These are phyloP conservation scores for Falco berigora DNA, from an alignment of 2,797 vertebrate species.

Conservation along the genomic window DNA sequence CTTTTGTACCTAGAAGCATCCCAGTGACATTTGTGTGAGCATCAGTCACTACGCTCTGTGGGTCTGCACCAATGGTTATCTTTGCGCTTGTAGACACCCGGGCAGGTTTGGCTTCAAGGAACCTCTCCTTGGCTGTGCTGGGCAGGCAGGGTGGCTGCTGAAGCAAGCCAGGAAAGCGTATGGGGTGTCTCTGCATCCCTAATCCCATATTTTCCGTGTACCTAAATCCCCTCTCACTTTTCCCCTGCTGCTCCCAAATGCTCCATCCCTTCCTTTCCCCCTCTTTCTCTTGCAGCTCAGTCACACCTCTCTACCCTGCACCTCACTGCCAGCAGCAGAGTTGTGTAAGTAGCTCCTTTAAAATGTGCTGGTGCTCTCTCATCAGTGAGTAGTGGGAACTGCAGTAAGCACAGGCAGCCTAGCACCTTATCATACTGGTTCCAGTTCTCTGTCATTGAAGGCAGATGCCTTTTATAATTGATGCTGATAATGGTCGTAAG, in stretches of 20 bases:
- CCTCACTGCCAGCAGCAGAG: background rate
- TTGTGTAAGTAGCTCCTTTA: background rate
- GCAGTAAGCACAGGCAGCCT: background rate
- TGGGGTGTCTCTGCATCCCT: background rate
- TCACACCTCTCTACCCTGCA: background rate
- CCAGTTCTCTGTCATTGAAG: background rate
- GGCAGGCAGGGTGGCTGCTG: background rate
- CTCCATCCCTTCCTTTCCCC: background rate
- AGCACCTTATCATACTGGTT: background rate
- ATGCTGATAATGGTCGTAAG: background rate
- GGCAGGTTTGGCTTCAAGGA: background rate
- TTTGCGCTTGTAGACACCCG: background rate
- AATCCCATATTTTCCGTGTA: background rate
- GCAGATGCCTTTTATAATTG: background rate
- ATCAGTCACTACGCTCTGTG: background rate
- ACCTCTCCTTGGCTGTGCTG: background rate
- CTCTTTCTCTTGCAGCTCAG: background rate
- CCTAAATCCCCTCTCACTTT: background rate
- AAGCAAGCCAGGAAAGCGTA: background rate
- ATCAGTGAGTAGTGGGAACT: background rate
- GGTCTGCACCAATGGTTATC: background rate
- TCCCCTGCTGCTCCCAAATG: background rate
- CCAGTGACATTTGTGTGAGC: background rate
- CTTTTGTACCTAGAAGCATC: background rate
- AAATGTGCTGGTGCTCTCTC: background rate